phyloP scores from a whole-genome alignment of 2,888 invertebrate genomes.

The Mycalesis mineus region DNA sequence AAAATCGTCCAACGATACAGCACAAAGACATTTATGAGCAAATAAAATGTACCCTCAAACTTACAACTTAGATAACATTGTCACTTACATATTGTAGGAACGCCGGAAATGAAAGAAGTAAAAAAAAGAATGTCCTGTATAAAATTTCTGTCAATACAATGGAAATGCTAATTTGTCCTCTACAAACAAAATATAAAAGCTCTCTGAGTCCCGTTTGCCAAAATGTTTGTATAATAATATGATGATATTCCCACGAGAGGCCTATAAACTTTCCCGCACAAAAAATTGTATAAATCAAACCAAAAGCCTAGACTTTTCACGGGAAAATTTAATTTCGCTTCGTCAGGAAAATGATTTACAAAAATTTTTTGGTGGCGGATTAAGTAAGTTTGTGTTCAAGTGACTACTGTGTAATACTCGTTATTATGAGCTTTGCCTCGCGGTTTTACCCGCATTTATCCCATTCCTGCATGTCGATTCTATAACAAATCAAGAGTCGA shows the following conservation, averaged over 20 bases:
- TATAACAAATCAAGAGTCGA: too few species aligned
- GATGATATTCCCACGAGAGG: neutral
- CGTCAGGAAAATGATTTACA: neutral
- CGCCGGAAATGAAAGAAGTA: too few species aligned
- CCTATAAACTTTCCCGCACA: neutral
- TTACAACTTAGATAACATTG: too few species aligned
- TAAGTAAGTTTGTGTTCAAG: neutral
- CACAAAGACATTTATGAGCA: too few species aligned
- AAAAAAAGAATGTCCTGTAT: neutral
- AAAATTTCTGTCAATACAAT: neutral
- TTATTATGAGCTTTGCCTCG: too few species aligned
- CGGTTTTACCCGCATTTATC: neutral
- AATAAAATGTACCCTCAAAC: too few species aligned
- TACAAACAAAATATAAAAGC: neutral
- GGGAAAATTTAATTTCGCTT: neutral
- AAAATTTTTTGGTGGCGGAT: constrained; percentile 5
- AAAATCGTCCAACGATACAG: too few species aligned
- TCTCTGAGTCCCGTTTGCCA: neutral
- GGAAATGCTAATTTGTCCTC: neutral
- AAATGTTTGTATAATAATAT: neutral
- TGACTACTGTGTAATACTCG: neutral
- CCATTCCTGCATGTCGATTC: too few species aligned
- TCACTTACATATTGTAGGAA: too few species aligned
- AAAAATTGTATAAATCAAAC: neutral
- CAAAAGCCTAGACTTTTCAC: neutral